phyloP scores from a whole-genome alignment of 1,140 invertebrate genomes.

The Bombus polaris region DNA sequence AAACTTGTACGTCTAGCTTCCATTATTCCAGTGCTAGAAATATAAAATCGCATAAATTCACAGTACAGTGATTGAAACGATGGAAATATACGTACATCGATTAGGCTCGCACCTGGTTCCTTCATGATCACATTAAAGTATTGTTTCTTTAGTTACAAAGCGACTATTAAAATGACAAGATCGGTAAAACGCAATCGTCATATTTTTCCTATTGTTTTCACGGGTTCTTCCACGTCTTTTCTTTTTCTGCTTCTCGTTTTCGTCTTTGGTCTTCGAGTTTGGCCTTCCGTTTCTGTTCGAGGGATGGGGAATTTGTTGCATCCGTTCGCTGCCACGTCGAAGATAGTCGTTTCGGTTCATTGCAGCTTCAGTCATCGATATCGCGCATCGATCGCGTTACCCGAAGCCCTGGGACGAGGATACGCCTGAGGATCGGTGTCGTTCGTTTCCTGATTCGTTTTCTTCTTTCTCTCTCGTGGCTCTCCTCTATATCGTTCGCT shows the following conservation, averaged over 20 bases:
- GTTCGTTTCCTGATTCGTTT: not conserved
- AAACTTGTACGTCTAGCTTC: too few relatives aligned
- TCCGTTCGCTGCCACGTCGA: not conserved
- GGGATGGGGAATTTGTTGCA: not conserved
- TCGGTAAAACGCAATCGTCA: too few relatives aligned
- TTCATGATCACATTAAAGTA: too few relatives aligned
- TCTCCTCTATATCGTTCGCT: not conserved
- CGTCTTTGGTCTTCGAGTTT: not conserved
- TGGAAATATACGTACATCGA: too few relatives aligned
- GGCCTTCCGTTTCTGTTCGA: not conserved
- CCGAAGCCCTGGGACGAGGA: not conserved
- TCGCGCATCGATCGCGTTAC: slow-evolving; percentile 25
- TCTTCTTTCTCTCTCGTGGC: not conserved
- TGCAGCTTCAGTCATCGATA: slow-evolving; percentile 35
- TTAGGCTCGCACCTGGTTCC: too few relatives aligned
- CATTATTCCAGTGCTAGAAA: too few relatives aligned
- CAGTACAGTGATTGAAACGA: too few relatives aligned
- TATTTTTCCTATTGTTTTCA: not conserved
- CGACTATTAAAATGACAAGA: too few relatives aligned
- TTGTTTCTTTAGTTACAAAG: too few relatives aligned
- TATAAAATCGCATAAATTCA: too few relatives aligned
- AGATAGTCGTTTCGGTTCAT: slow-evolving; percentile 26
- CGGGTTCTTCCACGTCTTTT: not conserved
- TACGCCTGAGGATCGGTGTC: not conserved
- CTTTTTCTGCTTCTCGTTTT: not conserved